Percentiles rank a stretch among this genome's conserved stretches.
These are phyloP conservation scores for Amphilophus citrinellus DNA, from an alignment of 2,113 vertebrate species.

Conservation along the genomic window DNA sequence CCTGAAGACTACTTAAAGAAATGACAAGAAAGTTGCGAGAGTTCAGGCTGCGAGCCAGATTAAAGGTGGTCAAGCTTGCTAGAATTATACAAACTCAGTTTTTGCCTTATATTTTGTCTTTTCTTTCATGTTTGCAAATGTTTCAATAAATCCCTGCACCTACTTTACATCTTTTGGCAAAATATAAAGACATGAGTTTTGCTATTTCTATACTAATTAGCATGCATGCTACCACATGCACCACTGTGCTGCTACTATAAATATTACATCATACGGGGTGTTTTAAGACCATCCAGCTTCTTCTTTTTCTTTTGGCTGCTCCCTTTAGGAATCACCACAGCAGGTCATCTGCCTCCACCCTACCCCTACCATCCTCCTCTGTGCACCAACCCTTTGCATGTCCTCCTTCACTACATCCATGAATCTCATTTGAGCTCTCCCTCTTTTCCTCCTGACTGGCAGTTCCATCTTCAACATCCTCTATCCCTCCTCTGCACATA, in stretches of 20 bases:
- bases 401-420: background rate
- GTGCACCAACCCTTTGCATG: background rate
- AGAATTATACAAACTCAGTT: too few relatives aligned
- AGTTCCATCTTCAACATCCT: background rate
- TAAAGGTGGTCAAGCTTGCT: too few relatives aligned
- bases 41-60: too few relatives aligned
- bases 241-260: background rate
- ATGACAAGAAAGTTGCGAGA: too few relatives aligned
- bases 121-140: background rate
- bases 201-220: background rate
- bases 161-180: too few relatives aligned
- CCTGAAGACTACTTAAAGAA: too few relatives aligned
- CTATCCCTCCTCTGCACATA: background rate
- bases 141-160: background rate
- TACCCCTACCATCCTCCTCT: background rate
- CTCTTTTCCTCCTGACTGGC: background rate
- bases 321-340: constrained; percentile 2
- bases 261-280: background rate
- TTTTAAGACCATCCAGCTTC: background rate
- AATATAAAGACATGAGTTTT: background rate
- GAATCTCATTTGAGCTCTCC: background rate
- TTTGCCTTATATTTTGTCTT: too few relatives aligned
- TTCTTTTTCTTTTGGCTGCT: background rate
- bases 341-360: background rate
- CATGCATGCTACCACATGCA: background rate